Evolutionary conservation across 2,888 invertebrate genomes (phyloP), one percentile per base, ranked within the genome.

Genomic region (Eugnorisma glareosa): DNA sequence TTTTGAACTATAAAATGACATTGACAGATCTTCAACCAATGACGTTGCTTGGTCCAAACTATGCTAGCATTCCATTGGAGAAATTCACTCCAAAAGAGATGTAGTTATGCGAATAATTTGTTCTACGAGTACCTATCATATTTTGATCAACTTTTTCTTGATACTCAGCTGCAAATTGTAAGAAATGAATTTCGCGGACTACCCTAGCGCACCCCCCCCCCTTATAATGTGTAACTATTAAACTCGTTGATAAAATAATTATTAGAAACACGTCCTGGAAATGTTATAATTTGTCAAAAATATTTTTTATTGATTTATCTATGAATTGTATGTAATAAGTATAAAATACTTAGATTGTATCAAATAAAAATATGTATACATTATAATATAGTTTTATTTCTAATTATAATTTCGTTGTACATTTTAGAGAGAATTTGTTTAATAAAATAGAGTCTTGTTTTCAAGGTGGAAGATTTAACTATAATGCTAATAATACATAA

Each of bases 361-460:
- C 67, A 79, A 92, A 91, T 90, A 90, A 91, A 92, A 84, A 86
- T 87, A 88, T 89, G 54, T 90, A 84, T 87, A 89, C 82, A 73
- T n/a, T 51, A 67, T 61, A 86, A 57, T 83, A 71, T 71, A 28
- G 73, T 79, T 67, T 86, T 70, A 72, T 85, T 67, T 85, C 51
- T 45, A 63, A 48, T 73, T 43, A 73, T 63, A 70, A 82, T 61
- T 73, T 48, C 10, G 31, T 82, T 79, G 57, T 86, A 84, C 66
- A 79, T 43, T 83, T 83, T 84, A 84, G 84, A 86, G 88, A 87
- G 81, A 83, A 70, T 80, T 77, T 66, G 72, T 82, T 82, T 28
- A n/a, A 4, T 64, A 40, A 28, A 13, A 37, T 73, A 73, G 21
- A 51, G 74, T 87, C 77, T 86, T 77, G n/a, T 40, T 79, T 18